Conservation (phyloP, 2,113 vertebrate species). For the Semicossyphus pulcher region DNA sequence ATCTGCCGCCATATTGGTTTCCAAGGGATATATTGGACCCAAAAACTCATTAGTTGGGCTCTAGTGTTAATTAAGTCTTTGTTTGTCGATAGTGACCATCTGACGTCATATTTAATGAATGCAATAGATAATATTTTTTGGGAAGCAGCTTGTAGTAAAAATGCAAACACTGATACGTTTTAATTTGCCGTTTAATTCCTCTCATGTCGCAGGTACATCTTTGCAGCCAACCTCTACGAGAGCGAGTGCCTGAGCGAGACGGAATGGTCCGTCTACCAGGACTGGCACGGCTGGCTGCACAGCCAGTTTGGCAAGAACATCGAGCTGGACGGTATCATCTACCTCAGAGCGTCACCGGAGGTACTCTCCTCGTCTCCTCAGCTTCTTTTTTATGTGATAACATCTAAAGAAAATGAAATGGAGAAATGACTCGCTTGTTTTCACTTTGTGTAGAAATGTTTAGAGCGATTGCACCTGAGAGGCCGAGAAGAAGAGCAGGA, state of each 20-base stretch:
- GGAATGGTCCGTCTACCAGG: slow-evolving; percentile 95
- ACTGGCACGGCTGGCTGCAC: slow-evolving; percentile 96
- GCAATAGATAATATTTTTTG: no score
- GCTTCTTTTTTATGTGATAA: background rate
- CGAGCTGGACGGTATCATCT: slow-evolving; percentile 92
- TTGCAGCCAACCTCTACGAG: slow-evolving; percentile 94
- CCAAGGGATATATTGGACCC: no score
- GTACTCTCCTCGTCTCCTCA: slow-evolving; percentile 63
- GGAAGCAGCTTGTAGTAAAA: no score
- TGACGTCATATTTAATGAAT: no score
- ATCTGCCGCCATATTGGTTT: no score
- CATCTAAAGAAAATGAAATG: no score
- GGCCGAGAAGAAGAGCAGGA: slow-evolving; percentile 93
- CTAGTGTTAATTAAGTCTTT: no score
- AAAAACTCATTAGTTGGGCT: no score
- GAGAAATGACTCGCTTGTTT: no score
- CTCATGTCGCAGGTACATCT: slow-evolving; percentile 88
- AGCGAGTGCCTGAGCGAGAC: slow-evolving; percentile 93
- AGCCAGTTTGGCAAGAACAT: slow-evolving; percentile 89
- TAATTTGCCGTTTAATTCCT: no score
- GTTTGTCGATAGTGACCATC: no score
- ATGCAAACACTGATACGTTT: no score
- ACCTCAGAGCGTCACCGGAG: slow-evolving; percentile 92
- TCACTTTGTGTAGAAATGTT: slow-evolving; percentile 87
- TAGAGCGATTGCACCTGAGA: slow-evolving; percentile 88